These are phyloP conservation scores for Pedicia rivosa DNA, from an alignment of 2,888 invertebrate species.

Conservation along the genomic window DNA sequence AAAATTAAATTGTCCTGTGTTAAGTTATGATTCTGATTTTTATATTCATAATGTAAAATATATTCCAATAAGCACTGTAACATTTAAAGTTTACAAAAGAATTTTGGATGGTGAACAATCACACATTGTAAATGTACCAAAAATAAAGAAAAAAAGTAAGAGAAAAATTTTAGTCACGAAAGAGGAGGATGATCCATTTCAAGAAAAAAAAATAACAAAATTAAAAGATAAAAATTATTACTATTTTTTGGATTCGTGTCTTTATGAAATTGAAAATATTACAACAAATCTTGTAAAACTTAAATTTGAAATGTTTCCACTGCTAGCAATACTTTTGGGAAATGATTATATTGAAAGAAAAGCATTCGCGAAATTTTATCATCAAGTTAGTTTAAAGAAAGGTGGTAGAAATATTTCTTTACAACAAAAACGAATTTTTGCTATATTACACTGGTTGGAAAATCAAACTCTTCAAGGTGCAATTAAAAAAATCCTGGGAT, in stretches of 20 bases:
- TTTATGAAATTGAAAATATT: slow-evolving; percentile 53
- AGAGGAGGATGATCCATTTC: not conserved
- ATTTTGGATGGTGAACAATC: not conserved
- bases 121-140: slow-evolving; percentile 7
- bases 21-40: slow-evolving; percentile 91
- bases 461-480: slow-evolving; percentile 54
- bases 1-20: slow-evolving; percentile 62
- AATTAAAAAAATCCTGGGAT: slow-evolving; percentile 44
- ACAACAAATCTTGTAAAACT: slow-evolving; percentile 38
- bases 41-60: slow-evolving; percentile 73
- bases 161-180: slow-evolving; percentile 11
- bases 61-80: slow-evolving; percentile 57
- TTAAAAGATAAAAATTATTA: too few relatives aligned
- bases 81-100: slow-evolving; percentile 28
- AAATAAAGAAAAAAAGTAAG: slow-evolving; percentile 13
- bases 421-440: slow-evolving; percentile 51
- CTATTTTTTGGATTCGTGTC: slow-evolving; percentile 40
- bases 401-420: slow-evolving; percentile 30
- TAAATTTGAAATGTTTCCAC: slow-evolving; percentile 49
- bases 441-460: slow-evolving; percentile 59
- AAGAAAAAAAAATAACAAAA: too few relatives aligned
- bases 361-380: slow-evolving; percentile 54
- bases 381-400: slow-evolving; percentile 36
- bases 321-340: slow-evolving; percentile 70
- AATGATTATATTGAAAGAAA: slow-evolving; percentile 70